Percentiles rank a stretch among this genome's conserved stretches.
Conservation (phyloP, 2,888 invertebrate species). For the Geophilus truncorum region DNA sequence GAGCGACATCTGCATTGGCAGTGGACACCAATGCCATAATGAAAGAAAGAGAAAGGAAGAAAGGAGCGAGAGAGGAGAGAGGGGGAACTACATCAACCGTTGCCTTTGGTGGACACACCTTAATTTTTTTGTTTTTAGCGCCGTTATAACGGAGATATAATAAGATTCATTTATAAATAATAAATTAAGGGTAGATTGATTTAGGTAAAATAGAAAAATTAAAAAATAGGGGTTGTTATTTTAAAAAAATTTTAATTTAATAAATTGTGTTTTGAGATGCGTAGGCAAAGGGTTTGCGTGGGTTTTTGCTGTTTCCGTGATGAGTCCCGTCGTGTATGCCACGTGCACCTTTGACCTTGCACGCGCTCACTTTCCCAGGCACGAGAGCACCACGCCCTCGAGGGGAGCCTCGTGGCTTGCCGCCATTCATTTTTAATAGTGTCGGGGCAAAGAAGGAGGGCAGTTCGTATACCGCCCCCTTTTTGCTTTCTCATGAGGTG, state of each 20-base stretch:
- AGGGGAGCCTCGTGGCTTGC: constrained; percentile 27
- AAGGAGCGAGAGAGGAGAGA: background rate
- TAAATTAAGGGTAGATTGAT: background rate
- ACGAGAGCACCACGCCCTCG: constrained; percentile 27
- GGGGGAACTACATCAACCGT: background rate
- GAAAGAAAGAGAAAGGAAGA: background rate
- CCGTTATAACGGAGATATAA: too few species aligned
- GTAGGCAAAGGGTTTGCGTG: background rate
- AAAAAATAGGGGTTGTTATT: too few species aligned
- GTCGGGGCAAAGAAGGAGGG: constrained; percentile 27
- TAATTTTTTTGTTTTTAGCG: background rate
- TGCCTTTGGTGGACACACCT: constrained; percentile 5
- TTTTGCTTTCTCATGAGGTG: constrained; percentile 8
- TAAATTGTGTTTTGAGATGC: background rate
- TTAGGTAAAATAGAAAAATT: background rate
- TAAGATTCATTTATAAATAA: too few species aligned
- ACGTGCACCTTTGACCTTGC: constrained; percentile 25
- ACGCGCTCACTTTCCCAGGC: constrained; percentile 23
- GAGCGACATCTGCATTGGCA: constrained; percentile 24
- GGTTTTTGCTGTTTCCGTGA: constrained; percentile 12
- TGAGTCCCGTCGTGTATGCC: constrained; percentile 10
- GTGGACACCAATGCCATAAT: constrained; percentile 6
- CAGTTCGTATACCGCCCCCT: constrained; percentile 26
- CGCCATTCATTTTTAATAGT: constrained; percentile 27
- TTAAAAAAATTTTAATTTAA: background rate